phyloP scores from a whole-genome alignment of 2,113 vertebrate species.

The Leucosticte australis region DNA sequence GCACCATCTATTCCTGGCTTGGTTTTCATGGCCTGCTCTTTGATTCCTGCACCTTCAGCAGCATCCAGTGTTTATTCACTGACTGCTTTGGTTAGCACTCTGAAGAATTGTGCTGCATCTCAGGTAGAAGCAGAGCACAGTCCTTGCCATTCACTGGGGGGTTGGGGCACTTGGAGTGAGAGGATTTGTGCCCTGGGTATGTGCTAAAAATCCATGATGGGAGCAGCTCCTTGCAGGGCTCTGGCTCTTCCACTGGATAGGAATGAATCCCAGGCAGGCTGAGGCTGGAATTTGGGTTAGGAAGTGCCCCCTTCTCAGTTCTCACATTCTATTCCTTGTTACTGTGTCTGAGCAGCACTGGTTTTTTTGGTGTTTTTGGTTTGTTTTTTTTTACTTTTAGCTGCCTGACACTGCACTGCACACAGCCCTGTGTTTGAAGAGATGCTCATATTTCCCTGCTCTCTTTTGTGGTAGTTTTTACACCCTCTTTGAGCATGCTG shows the following conservation, averaged over 20 bases:
- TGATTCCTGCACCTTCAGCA: neutral
- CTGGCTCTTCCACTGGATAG: neutral
- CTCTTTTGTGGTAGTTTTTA: constrained; percentile 14
- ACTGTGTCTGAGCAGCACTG: neutral
- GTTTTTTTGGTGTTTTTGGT: too few species aligned
- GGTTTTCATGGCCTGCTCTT: neutral
- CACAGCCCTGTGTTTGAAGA: neutral
- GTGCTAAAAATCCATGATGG: neutral
- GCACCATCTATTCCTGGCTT: neutral
- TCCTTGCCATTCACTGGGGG: fast-evolving
- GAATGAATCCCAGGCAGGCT: neutral
- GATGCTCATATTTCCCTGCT: neutral
- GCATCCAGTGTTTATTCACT: neutral
- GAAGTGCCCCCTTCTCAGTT: neutral
- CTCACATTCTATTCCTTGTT: neutral
- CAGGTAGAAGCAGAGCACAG: neutral
- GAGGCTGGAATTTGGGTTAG: neutral
- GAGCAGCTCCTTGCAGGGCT: neutral
- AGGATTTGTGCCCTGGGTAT: neutral
- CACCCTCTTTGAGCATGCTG: neutral
- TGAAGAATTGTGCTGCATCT: neutral
- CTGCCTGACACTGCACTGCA: neutral
- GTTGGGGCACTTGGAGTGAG: neutral
- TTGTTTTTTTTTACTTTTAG: neutral
- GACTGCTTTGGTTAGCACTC: neutral